Percentiles rank a stretch among this genome's conserved stretches.
phyloP scores from a whole-genome alignment of 1,140 invertebrate genomes.

The Hestina assimilis region DNA sequence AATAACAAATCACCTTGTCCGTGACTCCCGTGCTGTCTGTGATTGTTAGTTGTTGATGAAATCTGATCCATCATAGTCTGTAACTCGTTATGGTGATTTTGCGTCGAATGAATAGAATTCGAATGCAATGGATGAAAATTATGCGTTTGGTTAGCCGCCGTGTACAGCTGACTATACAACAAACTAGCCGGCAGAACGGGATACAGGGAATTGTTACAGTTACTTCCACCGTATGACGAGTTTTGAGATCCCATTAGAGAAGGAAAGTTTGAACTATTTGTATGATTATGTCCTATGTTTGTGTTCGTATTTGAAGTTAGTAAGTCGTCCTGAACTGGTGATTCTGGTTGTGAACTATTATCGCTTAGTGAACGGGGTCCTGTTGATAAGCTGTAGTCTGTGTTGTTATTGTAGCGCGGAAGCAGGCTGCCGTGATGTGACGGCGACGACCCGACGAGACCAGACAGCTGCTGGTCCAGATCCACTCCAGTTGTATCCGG shows the following conservation, averaged over 20 bases:
- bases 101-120: conserved; percentile 80
- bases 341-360: conserved; percentile 89
- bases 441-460: conserved; percentile 81
- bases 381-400: conserved; percentile 72
- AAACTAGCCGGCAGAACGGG: conserved; percentile 88
- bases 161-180: conserved; percentile 90
- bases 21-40: conserved; percentile 79
- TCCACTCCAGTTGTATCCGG: conserved; percentile 87
- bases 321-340: conserved; percentile 88
- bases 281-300: conserved; percentile 81
- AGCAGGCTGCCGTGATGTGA: conserved; percentile 75
- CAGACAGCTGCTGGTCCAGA: conserved; percentile 87
- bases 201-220: conserved; percentile 84
- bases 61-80: conserved; percentile 86
- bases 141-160: conserved; percentile 87
- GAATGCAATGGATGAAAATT: conserved; percentile 84
- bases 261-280: conserved; percentile 82
- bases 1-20: conserved; percentile 79
- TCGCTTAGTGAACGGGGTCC: conserved; percentile 86
- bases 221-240: conserved; percentile 74
- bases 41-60: conserved; percentile 80
- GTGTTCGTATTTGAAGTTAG: conserved; percentile 79
- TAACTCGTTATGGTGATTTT: conserved; percentile 82
- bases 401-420: conserved; percentile 80
- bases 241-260: conserved; percentile 78